These are phyloP conservation scores for Microcebus murinus DNA, from an alignment of 2,113 vertebrate species.

Conservation along the genomic window DNA sequence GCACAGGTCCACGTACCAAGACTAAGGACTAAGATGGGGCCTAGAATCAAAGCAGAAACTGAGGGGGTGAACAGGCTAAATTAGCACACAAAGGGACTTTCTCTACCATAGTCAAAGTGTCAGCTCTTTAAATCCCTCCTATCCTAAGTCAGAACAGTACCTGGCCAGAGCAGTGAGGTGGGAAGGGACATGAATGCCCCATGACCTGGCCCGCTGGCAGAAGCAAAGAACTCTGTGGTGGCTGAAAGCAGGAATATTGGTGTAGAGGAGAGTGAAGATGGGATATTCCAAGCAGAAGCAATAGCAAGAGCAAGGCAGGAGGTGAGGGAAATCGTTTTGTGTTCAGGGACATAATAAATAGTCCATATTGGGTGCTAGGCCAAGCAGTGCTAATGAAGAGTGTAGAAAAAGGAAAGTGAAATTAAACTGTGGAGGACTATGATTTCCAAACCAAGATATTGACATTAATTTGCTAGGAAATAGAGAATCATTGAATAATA, in stretches of 20 bases:
- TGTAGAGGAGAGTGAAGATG: neutral
- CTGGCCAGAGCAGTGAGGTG: too few species aligned
- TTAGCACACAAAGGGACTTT: constrained; percentile 7
- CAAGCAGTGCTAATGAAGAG: neutral
- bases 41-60: neutral
- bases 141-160: neutral
- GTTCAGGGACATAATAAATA: neutral
- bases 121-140: neutral
- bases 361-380: neutral
- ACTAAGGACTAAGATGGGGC: neutral
- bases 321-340: neutral
- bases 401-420: neutral
- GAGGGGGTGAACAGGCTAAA: neutral
- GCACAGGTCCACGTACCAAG: neutral
- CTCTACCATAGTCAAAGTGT: neutral
- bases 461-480: neutral
- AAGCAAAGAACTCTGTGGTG: neutral
- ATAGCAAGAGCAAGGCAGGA: neutral
- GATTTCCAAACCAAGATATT: neutral
- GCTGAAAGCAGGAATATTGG: neutral
- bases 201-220: neutral
- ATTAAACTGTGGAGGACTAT: neutral
- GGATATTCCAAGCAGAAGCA: neutral
- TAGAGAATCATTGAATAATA: neutral
- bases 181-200: neutral